Conservation (phyloP, 1,140 invertebrate genomes). For the Drosophila orena region DNA sequence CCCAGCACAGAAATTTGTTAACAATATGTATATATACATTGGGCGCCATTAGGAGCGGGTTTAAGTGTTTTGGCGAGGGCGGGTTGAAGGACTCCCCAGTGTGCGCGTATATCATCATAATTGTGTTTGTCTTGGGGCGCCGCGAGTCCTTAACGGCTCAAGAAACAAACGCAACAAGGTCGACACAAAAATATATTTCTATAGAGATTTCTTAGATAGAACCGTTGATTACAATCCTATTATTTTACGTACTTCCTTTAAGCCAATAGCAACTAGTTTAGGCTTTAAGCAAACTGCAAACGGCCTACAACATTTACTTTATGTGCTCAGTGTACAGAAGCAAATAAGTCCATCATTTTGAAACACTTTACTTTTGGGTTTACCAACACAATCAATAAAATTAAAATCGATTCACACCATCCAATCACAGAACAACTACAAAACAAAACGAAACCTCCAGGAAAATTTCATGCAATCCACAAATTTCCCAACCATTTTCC, state of each 20-base stretch:
- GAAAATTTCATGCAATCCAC: conserved; percentile 72
- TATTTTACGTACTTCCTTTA: conserved; percentile 10
- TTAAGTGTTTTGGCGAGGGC: conserved; percentile 38
- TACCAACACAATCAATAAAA: conserved; percentile 43
- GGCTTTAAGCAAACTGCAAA: conserved; percentile 42
- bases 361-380: conserved; percentile 29
- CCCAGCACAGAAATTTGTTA: conserved; percentile 75
- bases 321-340: conserved; percentile 40
- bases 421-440: conserved; percentile 47
- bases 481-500: conserved; percentile 33
- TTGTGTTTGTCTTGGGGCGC: conserved; percentile 57
- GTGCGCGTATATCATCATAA: conserved; percentile 64
- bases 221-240: conserved; percentile 11
- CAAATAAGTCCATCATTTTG: conserved; percentile 30
- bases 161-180: conserved; percentile 26
- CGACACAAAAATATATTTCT: not conserved
- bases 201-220: conserved; percentile 1
- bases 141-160: conserved; percentile 1
- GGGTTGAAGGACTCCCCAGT: conserved; percentile 46
- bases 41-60: conserved; percentile 60
- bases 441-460: conserved; percentile 21
- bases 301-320: conserved; percentile 2
- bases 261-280: conserved; percentile 31
- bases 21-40: conserved; percentile 55
- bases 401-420: conserved; percentile 27